These are phyloP conservation scores for Pterocles gutturalis DNA, from an alignment of 2,113 vertebrate genomes.

Conservation along the genomic window DNA sequence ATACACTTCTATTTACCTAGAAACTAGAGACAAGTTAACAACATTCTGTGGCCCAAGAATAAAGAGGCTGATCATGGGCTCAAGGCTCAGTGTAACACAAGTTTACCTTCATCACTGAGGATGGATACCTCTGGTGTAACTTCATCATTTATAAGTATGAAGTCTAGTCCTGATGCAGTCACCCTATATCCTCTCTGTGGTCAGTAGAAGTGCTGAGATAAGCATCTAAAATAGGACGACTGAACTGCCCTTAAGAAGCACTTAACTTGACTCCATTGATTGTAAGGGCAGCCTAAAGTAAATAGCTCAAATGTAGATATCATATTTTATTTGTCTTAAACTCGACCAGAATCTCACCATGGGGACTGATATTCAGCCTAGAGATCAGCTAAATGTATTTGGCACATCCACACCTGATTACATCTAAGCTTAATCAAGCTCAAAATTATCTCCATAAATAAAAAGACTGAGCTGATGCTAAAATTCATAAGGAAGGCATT, in stretches of 20 bases:
- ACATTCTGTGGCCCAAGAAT: neutral
- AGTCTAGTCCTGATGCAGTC: neutral
- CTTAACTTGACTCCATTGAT: neutral
- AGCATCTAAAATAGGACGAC: neutral
- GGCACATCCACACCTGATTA: neutral
- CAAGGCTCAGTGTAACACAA: neutral
- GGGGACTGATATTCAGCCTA: neutral
- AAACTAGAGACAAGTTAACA: neutral
- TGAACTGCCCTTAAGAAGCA: neutral
- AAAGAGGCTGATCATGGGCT: neutral
- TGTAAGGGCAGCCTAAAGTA: neutral
- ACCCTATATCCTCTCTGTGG: neutral
- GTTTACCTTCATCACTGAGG: neutral
- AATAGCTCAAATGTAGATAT: neutral
- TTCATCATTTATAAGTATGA: neutral
- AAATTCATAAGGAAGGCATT: neutral
- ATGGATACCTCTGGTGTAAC: neutral
- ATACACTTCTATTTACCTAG: neutral
- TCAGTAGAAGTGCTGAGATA: neutral
- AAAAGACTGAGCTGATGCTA: neutral
- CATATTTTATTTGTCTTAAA: neutral
- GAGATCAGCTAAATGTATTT: neutral
- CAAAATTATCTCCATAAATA: neutral
- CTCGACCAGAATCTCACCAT: neutral
- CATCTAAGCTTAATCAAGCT: neutral